Conservation (phyloP, 1,140 invertebrate species). For the Cydia fagiglandana region DNA sequence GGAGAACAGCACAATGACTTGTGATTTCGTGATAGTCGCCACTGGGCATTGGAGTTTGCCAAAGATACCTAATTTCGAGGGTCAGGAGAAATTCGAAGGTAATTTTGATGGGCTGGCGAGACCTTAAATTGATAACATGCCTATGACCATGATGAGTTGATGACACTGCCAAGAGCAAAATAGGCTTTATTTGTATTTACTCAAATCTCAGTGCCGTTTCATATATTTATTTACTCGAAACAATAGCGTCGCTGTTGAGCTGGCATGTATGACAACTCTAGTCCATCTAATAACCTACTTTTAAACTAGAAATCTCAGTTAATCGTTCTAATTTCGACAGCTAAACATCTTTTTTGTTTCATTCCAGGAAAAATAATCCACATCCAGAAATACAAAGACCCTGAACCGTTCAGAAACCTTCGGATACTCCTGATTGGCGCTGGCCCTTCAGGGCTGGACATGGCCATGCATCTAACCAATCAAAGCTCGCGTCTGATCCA, state of each 20-base stretch:
- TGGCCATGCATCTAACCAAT: conserved; percentile 86
- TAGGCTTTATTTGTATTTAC: no score
- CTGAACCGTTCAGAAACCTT: conserved; percentile 82
- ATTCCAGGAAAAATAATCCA: conserved; percentile 82
- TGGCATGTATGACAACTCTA: no score
- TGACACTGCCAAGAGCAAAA: no score
- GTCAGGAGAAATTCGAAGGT: conserved; percentile 84
- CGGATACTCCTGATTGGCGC: conserved; percentile 90
- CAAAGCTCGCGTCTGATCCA: conserved; percentile 83
- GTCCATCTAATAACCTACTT: no score
- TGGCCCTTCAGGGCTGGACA: conserved; percentile 92
- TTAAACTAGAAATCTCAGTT: no score
- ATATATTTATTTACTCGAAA: no score
- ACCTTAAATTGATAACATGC: no score
- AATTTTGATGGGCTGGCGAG: conserved; percentile 35
- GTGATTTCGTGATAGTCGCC: conserved; percentile 90
- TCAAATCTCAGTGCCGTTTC: no score
- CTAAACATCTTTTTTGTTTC: not conserved
- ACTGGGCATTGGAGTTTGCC: conserved; percentile 88
- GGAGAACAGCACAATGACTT: conserved; percentile 68
- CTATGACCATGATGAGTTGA: no score
- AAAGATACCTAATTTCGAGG: conserved; percentile 79
- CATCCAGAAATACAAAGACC: conserved; percentile 90
- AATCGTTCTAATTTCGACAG: no score
- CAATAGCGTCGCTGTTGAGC: no score